Conservation (phyloP, 2,113 vertebrate genomes). For the Microtus richardsoni region DNA sequence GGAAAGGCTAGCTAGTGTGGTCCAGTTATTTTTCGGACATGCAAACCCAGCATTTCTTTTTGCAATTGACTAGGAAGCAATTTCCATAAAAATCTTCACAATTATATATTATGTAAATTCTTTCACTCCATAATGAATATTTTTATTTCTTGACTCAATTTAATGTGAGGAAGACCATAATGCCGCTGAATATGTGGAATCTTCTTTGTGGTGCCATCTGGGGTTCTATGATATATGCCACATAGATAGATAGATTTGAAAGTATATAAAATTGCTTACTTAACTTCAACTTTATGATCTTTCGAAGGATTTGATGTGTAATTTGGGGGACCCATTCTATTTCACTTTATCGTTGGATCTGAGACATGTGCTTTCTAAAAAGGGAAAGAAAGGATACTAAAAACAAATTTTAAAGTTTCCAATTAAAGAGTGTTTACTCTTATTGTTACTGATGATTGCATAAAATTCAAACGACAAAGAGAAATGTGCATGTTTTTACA, state of each 20-base stretch:
- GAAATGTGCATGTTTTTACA: not conserved
- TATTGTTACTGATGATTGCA: conserved; percentile 6
- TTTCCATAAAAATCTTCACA: conserved; percentile 67
- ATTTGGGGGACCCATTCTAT: not conserved
- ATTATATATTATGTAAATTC: conserved; percentile 69
- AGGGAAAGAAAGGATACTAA: not conserved
- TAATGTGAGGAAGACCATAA: conserved; percentile 67
- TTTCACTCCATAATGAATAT: conserved; percentile 68
- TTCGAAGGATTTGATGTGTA: conserved; percentile 40
- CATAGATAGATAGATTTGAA: conserved; percentile 39
- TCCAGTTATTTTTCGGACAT: conserved; percentile 31
- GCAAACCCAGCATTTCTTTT: conserved; percentile 56
- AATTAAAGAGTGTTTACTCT: not conserved
- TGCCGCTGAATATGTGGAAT: conserved; percentile 62
- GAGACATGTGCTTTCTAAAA: not conserved
- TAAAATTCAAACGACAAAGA: not conserved
- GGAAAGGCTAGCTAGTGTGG: not conserved
- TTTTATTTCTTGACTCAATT: conserved; percentile 77
- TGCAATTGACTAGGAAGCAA: conserved; percentile 43
- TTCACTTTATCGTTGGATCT: not conserved
- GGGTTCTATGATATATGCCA: conserved; percentile 45
- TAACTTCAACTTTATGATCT: conserved; percentile 41
- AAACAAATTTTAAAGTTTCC: not conserved
- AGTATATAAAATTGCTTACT: conserved; percentile 52
- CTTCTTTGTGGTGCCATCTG: conserved; percentile 67